Conservation (phyloP, 2,797 vertebrate species). For the Cynodonichthys magdalenae region DNA sequence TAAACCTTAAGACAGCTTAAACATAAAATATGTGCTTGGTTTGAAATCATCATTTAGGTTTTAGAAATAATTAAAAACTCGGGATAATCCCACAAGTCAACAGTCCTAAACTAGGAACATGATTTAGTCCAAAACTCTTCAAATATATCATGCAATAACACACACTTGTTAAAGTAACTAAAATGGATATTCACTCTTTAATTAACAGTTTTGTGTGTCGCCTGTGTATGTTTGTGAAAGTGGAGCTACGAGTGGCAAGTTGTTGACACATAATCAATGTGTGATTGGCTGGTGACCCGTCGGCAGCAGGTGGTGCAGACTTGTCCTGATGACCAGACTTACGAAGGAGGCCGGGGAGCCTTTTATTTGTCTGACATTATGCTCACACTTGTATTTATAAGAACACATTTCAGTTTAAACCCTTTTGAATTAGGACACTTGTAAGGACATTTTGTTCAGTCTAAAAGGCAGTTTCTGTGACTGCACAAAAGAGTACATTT, state of each 20-base stretch:
- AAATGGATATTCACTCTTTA: neutral
- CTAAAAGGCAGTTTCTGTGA: neutral
- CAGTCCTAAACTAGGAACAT: no score
- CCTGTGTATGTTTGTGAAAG: neutral
- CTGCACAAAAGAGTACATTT: neutral
- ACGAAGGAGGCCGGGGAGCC: constrained; percentile 12
- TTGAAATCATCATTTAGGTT: no score
- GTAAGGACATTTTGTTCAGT: neutral
- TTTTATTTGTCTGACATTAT: neutral
- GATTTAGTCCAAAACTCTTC: no score
- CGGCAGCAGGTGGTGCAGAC: constrained; percentile 3
- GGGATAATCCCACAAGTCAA: no score
- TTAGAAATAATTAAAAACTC: no score
- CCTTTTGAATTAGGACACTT: neutral
- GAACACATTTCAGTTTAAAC: neutral
- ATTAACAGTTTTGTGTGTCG: neutral
- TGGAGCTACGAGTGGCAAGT: constrained; percentile 13
- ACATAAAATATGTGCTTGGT: no score
- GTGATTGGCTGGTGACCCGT: constrained; percentile 52
- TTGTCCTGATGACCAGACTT: constrained; percentile 38
- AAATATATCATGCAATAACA: neutral
- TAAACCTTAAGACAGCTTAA: no score
- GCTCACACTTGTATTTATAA: neutral
- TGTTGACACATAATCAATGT: constrained; percentile 53
- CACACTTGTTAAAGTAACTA: constrained; percentile 16